Conservation (phyloP, 1,140 invertebrate genomes). For the Drosophila kepulauana region DNA sequence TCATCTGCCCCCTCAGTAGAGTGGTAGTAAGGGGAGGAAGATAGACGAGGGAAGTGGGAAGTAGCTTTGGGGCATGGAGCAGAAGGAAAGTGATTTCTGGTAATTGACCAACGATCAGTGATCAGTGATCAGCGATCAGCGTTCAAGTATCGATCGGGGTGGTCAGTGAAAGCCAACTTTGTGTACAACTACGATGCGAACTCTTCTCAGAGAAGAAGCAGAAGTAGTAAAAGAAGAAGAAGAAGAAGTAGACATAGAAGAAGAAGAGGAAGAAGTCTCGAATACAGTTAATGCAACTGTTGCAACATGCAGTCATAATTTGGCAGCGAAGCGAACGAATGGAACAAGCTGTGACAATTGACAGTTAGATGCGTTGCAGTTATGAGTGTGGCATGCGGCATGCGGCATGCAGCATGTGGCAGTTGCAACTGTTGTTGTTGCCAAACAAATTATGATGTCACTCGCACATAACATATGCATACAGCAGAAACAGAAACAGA, state of each 20-base stretch:
- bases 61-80: neutral
- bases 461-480: slow-evolving; percentile 11
- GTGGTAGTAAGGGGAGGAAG: no score
- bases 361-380: slow-evolving; percentile 71
- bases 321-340: slow-evolving; percentile 38
- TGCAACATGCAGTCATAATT: slow-evolving; percentile 56
- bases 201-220: slow-evolving; percentile 3
- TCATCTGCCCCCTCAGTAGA: slow-evolving; percentile 3
- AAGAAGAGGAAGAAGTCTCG: neutral
- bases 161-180: slow-evolving; percentile 68
- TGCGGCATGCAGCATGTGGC: neutral
- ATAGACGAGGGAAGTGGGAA: neutral
- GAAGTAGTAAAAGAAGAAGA: neutral
- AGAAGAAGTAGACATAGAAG: slow-evolving; percentile 3
- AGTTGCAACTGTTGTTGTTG: slow-evolving; percentile 11
- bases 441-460: slow-evolving; percentile 35
- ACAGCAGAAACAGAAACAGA: neutral
- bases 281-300: slow-evolving; percentile 14
- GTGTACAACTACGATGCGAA: slow-evolving; percentile 52
- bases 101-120: slow-evolving; percentile 30
- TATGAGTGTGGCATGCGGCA: slow-evolving; percentile 7
- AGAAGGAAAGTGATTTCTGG: slow-evolving; percentile 70
- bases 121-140: no score
- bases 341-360: slow-evolving; percentile 63
- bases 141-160: neutral